Evolutionary conservation across 2,888 invertebrate species (phyloP), one percentile per base, ranked within the genome.

Genomic region (Andrena bicolor): DNA sequence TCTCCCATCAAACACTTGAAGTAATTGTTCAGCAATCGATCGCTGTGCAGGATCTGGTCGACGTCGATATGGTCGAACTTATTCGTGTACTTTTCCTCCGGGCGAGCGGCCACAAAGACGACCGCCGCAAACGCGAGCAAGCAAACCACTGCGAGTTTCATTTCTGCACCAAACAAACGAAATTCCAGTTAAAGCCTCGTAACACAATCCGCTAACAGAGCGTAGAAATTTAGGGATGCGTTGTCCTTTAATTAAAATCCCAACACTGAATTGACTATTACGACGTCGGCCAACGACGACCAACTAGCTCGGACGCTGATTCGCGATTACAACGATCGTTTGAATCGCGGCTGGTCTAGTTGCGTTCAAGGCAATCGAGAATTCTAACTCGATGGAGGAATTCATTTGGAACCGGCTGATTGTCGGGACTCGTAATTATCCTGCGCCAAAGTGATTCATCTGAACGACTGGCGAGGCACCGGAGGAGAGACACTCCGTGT

Each of bases 61-160:
- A 97, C 76, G 91, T 97, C 94, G 64, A 97, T 94, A 90, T 96
- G 96, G 91, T 97, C 97, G 88, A 96, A 97, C 89, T 96, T 96
- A 71, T 94, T 94, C 0, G 96, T 96, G 90, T 97, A 97, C 30
- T 83, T 78, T 0, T 80, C 68, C 0, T 82, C 48, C 0, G 82
- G 80, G 0, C 30, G 61, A 3, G 71, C 90, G 3, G 85, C 80
- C 26, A 89, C 88, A 35, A 82, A 84, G 20, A 77, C 86, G 49
- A 89, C 83, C 35, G 79, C 81, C 66, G 84, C 83, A 7, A 92
- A 16, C n/a, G 82, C 88, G 16, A 91, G 16, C 74, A 92, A 82
- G 58, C 88, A 84, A 61, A 89, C n/a, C 76, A 90, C 60, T 58
- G 88, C 85, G 76, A 84, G 53, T 82, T 91, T 91, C 92, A 92